These are phyloP conservation scores for Hystrix brachyura DNA, from an alignment of 2,113 vertebrate species.

Conservation along the genomic window DNA sequence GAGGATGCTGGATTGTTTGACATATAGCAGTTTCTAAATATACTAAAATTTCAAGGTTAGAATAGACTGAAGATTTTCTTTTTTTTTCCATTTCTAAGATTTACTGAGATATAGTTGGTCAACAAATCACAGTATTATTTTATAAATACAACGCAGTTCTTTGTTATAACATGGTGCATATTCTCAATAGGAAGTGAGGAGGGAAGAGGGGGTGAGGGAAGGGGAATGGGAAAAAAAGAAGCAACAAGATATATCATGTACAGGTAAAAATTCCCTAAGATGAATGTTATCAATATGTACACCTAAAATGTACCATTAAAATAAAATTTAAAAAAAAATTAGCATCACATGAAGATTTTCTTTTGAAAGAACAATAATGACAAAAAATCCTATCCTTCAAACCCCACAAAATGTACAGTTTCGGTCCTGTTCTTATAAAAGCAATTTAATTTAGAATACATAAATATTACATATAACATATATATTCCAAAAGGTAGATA, in stretches of 20 bases:
- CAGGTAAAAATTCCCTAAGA: too few species aligned
- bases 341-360: not conserved
- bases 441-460: not conserved
- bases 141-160: too few species aligned
- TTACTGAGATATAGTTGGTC: too few species aligned
- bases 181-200: too few species aligned
- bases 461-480: not conserved
- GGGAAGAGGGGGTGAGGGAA: too few species aligned
- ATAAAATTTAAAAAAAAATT: too few species aligned
- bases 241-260: too few species aligned
- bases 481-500: not conserved
- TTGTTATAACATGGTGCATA: too few species aligned
- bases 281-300: too few species aligned
- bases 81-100: not conserved
- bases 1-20: not conserved
- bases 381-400: not conserved
- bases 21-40: not conserved
- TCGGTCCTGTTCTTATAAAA: not conserved
- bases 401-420: not conserved
- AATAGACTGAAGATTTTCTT: not conserved
- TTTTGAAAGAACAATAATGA: not conserved
- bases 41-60: not conserved
- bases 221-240: too few species aligned
- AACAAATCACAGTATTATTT: too few species aligned
- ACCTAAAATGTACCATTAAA: too few species aligned